Conservation (phyloP, 1,140 invertebrate species). For the Tetramorium simillimum region DNA sequence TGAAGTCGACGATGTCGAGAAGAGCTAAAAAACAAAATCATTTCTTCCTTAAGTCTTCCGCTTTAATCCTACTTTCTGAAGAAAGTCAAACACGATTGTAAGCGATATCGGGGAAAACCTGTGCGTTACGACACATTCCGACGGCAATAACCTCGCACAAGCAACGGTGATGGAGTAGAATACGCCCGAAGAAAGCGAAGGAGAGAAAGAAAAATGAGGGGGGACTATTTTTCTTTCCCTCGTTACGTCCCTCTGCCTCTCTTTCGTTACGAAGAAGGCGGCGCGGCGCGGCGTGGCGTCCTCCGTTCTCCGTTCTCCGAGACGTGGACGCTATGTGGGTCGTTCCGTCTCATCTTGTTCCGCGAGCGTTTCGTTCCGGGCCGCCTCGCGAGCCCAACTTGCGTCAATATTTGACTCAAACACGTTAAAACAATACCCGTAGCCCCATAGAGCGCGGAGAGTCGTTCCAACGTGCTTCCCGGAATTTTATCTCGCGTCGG, state of each 20-base stretch:
- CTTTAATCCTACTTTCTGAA: neutral
- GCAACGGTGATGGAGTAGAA: conserved; percentile 22
- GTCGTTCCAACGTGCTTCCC: conserved; percentile 82
- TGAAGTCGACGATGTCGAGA: neutral
- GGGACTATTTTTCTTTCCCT: conserved; percentile 63
- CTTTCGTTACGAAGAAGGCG: conserved; percentile 62
- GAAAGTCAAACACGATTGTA: conserved; percentile 43
- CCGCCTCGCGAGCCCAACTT: conserved; percentile 80
- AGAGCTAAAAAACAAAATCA: neutral
- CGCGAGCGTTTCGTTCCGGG: conserved; percentile 70
- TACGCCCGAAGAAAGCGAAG: neutral
- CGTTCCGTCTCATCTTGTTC: conserved; percentile 68
- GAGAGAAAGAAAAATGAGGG: neutral
- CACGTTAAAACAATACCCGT: conserved; percentile 85
- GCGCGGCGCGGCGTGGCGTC: conserved; percentile 25
- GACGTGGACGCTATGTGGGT: conserved; percentile 73
- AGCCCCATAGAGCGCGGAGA: conserved; percentile 78
- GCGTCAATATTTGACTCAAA: conserved; percentile 86
- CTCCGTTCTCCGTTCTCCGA: conserved; percentile 54
- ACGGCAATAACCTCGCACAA: neutral
- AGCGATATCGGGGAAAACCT: conserved; percentile 46
- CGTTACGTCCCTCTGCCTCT: conserved; percentile 62
- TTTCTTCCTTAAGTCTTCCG: neutral
- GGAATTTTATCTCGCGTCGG: conserved; percentile 84
- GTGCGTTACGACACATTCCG: conserved; percentile 36